These are phyloP conservation scores for Cancer borealis DNA, from an alignment of 2,888 invertebrate genomes.

Conservation along the genomic window DNA sequence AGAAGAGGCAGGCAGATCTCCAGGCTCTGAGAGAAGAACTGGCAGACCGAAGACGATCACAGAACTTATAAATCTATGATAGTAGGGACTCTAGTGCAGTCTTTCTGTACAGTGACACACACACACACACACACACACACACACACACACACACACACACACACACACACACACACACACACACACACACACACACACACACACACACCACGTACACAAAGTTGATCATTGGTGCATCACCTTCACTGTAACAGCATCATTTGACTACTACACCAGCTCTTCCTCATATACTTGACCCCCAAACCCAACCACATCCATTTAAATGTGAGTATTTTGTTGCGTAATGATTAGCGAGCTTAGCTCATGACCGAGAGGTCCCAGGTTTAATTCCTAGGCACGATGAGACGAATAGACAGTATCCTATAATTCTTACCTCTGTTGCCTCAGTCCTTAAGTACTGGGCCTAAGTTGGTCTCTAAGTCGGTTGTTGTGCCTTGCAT, in stretches of 20 bases:
- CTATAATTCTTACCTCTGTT: neutral
- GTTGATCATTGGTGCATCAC: too few species aligned
- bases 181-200: neutral
- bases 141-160: neutral
- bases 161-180: neutral
- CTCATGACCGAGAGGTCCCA: neutral
- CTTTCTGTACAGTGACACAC: neutral
- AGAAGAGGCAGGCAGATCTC: slow-evolving; percentile 63
- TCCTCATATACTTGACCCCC: neutral
- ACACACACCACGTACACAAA: too few species aligned
- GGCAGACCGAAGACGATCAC: slow-evolving; percentile 50
- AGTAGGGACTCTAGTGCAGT: neutral
- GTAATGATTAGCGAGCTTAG: neutral
- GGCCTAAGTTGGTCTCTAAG: too few species aligned
- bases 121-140: neutral
- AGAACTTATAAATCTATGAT: neutral
- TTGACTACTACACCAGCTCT: neutral
- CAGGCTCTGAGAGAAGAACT: slow-evolving; percentile 56
- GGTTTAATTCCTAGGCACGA: neutral
- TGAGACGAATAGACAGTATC: neutral
- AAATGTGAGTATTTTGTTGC: neutral
- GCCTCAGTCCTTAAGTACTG: neutral
- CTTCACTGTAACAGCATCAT: neutral
- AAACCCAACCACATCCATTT: neutral
- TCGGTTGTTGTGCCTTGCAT: too few species aligned